phyloP scores from a whole-genome alignment of 1,140 invertebrate genomes.

The Eufriesea mexicana region DNA sequence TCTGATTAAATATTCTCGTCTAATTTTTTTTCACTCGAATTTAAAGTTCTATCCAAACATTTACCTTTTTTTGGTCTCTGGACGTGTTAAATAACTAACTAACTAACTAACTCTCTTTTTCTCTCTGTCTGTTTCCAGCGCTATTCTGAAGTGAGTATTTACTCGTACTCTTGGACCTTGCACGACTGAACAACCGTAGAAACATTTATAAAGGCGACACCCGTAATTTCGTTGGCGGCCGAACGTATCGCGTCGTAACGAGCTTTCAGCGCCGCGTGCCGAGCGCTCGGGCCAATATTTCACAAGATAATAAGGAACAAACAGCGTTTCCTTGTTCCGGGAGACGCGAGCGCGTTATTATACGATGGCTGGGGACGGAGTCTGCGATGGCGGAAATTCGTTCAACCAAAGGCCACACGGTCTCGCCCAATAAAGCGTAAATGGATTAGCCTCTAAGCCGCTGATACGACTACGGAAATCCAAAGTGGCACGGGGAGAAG shows the following conservation, averaged over 20 bases:
- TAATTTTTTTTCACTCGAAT: not conserved
- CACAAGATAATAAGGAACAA: conserved; percentile 51
- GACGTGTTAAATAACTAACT: too few relatives aligned
- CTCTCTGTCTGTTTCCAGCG: not conserved
- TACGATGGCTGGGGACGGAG: not conserved
- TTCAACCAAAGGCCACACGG: conserved; percentile 33
- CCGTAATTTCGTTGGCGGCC: conserved; percentile 4
- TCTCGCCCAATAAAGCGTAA: conserved; percentile 52
- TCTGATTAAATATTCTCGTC: not conserved
- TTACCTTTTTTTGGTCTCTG: too few relatives aligned
- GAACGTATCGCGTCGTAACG: conserved; percentile 33
- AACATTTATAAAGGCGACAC: conserved; percentile 24
- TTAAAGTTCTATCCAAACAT: too few relatives aligned
- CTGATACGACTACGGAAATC: conserved; percentile 44
- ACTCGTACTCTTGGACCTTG: too few relatives aligned
- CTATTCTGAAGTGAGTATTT: not conserved
- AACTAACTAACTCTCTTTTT: not conserved
- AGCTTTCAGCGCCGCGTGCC: conserved; percentile 24
- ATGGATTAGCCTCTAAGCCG: conserved; percentile 51
- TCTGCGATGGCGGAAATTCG: conserved; percentile 18
- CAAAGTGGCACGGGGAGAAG: conserved; percentile 23
- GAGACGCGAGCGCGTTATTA: conserved; percentile 26
- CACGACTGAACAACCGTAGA: not conserved
- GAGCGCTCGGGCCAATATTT: conserved; percentile 27
- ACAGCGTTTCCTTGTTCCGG: conserved; percentile 42